Percentiles rank a stretch among this genome's conserved stretches.
Evolutionary conservation across 1,140 invertebrate genomes (phyloP).

Genomic region (Ericerus pela): DNA sequence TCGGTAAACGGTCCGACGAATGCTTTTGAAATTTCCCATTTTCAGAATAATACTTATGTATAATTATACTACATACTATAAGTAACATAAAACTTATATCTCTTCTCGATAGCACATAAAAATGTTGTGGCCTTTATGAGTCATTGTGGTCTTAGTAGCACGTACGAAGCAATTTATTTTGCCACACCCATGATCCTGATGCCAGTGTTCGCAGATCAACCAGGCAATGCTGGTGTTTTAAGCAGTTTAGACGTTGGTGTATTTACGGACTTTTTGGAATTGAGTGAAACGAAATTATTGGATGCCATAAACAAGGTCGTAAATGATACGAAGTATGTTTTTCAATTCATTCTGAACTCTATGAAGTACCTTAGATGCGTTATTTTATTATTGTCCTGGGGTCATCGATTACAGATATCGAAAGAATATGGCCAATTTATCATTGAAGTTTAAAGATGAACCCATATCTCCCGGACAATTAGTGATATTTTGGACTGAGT

Average conservation of each 20-base stretch:
- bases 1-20: conserved; percentile 28
- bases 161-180: conserved; percentile 32
- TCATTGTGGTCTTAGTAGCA: conserved; percentile 36
- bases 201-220: conserved; percentile 47
- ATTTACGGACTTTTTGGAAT: not conserved
- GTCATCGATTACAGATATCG: no score
- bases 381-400: no score
- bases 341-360: no score
- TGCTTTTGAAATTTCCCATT: no score
- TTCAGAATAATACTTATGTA: no score
- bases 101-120: conserved; percentile 23
- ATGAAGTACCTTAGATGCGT: no score
- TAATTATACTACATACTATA: no score
- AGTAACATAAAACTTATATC: no score
- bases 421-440: no score
- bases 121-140: conserved; percentile 36
- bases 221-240: conserved; percentile 25
- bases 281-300: not conserved
- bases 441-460: no score
- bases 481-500: no score
- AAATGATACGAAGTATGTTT: conserved; percentile 4
- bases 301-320: not conserved
- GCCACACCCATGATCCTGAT: conserved; percentile 38
- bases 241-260: not conserved
- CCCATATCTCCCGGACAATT: no score